Evolutionary conservation across 2,888 invertebrate genomes (phyloP), one percentile per base, ranked within the genome.

Genomic region (Trachelus stipa): DNA sequence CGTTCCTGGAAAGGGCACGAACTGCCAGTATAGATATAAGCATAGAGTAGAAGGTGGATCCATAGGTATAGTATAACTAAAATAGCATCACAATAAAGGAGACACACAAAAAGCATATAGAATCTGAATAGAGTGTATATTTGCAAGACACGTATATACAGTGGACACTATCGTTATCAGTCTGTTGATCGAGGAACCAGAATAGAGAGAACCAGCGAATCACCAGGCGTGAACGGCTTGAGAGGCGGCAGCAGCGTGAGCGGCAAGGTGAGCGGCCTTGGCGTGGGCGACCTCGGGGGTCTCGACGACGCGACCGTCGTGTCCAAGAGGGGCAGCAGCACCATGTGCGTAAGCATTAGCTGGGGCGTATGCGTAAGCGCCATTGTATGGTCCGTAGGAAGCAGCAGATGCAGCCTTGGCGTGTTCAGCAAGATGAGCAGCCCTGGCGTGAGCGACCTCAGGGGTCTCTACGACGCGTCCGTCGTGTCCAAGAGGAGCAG

Each of bases 281-380:
- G 78, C 78, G 15, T 78, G 78, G 73, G 78, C 78, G 31, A 78
- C 78, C 68, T 78, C 78, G n/a, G 78, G 73, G 31, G 78, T 78
- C 31, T 78, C 78, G 30, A 78, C 73, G 73, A 78, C 78, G 34
- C 73, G 75, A 3, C 78, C 78, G 34, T 78, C 78, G 73, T 78
- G 78, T 69, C 82, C 82, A 6, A 81, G 76, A 40, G 83, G 81
- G 30, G 78, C 78, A 31, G 73, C 78, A 35, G 31, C 40, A 75
- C 76, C 78, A 34, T 78, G 75, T 75, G 35, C 78, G 31, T 68
- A 71, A 23, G 23, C 40, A 12, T 75, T 33, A 68, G 75, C 75
- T 3, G 78, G 78, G 31, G 71, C 75, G 34, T 30, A 30, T 11
- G 76, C 69, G 33, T 73, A 76, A 23, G 73, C 33, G 11, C 12